A percentile compares a stretch with the other conserved stretches of the same genome.
These are phyloP conservation scores for Sturnus vulgaris DNA, from an alignment of 2,113 vertebrate genomes.

Conservation along the genomic window DNA sequence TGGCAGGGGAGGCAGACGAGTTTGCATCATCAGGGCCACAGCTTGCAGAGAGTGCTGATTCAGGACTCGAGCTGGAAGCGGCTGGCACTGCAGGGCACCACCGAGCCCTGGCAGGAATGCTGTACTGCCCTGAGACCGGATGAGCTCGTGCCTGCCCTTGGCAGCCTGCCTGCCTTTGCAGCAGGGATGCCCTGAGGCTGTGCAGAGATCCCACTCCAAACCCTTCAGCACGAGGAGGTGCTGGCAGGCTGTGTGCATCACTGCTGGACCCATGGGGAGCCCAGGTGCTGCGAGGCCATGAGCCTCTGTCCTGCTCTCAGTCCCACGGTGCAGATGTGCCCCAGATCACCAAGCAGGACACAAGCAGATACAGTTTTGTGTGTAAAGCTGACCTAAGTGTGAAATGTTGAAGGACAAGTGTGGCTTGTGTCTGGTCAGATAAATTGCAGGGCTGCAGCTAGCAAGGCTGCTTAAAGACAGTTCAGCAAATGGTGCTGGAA, in stretches of 20 bases:
- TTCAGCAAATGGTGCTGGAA: background rate
- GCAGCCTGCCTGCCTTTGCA: background rate
- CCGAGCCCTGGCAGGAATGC: background rate
- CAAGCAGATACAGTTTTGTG: accelerated
- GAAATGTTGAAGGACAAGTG: background rate
- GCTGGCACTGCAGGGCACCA: background rate
- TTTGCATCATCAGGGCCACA: background rate
- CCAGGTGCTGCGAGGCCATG: background rate
- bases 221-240: background rate
- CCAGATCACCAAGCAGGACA: too few species aligned
- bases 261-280: background rate
- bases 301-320: background rate
- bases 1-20: background rate
- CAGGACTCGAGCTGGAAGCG: background rate
- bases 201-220: background rate
- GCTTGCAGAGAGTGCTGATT: background rate
- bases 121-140: background rate
- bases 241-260: background rate
- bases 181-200: background rate
- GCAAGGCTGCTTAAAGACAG: background rate
- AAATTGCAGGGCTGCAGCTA: background rate
- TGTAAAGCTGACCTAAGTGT: background rate
- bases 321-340: background rate
- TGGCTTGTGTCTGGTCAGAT: background rate
- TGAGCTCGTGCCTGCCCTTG: slow-evolving; percentile 3